Evolutionary conservation across 2,797 vertebrate species (phyloP).

Genomic region (Pseudochromis fuscus): DNA sequence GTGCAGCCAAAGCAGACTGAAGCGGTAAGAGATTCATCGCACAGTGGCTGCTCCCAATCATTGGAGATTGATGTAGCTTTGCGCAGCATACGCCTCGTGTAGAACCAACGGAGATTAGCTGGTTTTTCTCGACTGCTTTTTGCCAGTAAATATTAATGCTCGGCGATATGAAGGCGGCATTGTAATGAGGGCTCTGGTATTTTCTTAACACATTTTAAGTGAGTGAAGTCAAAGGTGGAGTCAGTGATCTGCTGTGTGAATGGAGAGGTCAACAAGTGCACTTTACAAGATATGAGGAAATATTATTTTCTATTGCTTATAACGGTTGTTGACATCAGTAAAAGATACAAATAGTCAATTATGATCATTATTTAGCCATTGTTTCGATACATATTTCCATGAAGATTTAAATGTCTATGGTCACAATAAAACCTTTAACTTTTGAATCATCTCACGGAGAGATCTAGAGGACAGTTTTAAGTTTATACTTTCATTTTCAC

Average conservation of each 20-base stretch:
- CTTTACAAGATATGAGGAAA: neutral
- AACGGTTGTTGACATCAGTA: constrained; percentile 4
- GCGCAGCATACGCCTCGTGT: constrained; percentile 78
- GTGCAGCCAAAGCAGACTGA: constrained; percentile 74
- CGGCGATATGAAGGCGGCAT: constrained; percentile 55
- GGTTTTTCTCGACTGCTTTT: constrained; percentile 73
- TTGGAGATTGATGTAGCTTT: constrained; percentile 82
- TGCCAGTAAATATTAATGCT: constrained; percentile 70
- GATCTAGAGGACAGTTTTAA: constrained; percentile 37
- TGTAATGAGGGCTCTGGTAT: constrained; percentile 50
- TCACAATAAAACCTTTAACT: constrained; percentile 8
- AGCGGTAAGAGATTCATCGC: constrained; percentile 70
- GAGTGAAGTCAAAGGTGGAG: constrained; percentile 25
- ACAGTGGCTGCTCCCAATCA: constrained; percentile 80
- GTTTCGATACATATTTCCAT: no score
- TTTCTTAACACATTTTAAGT: constrained; percentile 35
- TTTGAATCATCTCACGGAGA: constrained; percentile 40
- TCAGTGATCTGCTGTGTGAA: neutral
- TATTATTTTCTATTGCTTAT: neutral
- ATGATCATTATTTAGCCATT: no score
- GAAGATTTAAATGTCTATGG: constrained; percentile 11
- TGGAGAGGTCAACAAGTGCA: neutral
- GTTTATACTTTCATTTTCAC: constrained; percentile 58
- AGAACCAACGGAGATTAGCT: constrained; percentile 73
- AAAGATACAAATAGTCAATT: neutral